Evolutionary conservation across 2,797 vertebrate species (phyloP).

Genomic region (Malacoraja senta): DNA sequence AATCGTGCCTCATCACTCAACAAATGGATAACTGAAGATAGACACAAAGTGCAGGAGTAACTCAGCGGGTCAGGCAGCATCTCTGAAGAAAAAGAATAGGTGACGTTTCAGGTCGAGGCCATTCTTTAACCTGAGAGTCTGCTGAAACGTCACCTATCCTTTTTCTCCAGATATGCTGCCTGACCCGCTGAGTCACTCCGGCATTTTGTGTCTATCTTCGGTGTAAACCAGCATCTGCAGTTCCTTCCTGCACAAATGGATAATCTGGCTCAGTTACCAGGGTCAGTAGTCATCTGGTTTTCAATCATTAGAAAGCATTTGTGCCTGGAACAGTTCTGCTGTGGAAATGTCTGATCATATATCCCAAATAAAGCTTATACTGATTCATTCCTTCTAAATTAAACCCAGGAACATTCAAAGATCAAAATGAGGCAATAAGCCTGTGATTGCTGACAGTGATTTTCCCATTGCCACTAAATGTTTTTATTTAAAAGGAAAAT

Average conservation of each 20-base stretch:
- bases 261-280: too few species aligned
- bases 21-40: neutral
- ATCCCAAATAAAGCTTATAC: neutral
- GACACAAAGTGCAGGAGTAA: too few species aligned
- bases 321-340: neutral
- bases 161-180: too few species aligned
- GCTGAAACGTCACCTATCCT: too few species aligned
- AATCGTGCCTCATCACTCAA: neutral
- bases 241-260: neutral
- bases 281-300: neutral
- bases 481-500: neutral
- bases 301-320: neutral
- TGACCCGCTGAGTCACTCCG: too few species aligned
- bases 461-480: neutral
- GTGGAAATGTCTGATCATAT: neutral
- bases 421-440: neutral
- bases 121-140: too few species aligned
- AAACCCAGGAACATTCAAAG: neutral
- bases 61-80: too few species aligned
- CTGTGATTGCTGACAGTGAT: neutral
- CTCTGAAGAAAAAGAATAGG: too few species aligned
- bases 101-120: too few species aligned
- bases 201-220: too few species aligned
- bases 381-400: neutral
- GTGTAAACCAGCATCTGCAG: too few species aligned